Conservation (phyloP, 2,797 vertebrate genomes). For the Ispidina lecontei region DNA sequence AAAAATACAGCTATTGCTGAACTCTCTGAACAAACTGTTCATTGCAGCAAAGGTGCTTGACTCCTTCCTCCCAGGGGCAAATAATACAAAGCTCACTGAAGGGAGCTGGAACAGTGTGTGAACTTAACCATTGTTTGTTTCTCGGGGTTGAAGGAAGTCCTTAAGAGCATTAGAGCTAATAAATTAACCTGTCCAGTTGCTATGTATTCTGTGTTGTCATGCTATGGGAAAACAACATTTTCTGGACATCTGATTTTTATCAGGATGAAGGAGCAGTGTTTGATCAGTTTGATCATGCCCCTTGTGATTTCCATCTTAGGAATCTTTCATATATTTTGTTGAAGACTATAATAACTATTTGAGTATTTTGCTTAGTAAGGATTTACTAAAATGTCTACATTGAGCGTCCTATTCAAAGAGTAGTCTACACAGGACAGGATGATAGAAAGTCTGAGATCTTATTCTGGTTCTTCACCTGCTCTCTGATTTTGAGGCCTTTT, state of each 20-base stretch:
- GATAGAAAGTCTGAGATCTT: not conserved
- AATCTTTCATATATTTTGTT: not conserved
- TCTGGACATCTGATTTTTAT: not conserved
- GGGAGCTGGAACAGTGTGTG: constrained; percentile 1
- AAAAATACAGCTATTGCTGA: constrained; percentile 27
- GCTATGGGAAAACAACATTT: not conserved
- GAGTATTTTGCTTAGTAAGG: not conserved
- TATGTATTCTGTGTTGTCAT: not conserved
- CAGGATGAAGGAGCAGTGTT: not conserved
- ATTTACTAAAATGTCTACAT: not conserved
- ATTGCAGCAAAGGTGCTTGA: constrained; percentile 5
- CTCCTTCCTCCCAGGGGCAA: not conserved
- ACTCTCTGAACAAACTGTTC: constrained; percentile 24
- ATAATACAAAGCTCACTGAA: not conserved
- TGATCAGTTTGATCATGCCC: not conserved
- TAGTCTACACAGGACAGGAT: not conserved
- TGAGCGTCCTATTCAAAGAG: not conserved
- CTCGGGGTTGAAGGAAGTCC: not conserved
- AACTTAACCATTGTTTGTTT: not conserved
- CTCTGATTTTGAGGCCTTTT: not conserved
- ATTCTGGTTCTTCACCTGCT: not conserved
- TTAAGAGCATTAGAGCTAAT: not conserved
- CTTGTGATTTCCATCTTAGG: not conserved
- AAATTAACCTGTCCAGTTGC: not conserved
- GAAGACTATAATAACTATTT: not conserved